Evolutionary conservation across 1,140 invertebrate genomes (phyloP), one percentile per base, ranked within the genome.

Genomic region (Vanessa atalanta): DNA sequence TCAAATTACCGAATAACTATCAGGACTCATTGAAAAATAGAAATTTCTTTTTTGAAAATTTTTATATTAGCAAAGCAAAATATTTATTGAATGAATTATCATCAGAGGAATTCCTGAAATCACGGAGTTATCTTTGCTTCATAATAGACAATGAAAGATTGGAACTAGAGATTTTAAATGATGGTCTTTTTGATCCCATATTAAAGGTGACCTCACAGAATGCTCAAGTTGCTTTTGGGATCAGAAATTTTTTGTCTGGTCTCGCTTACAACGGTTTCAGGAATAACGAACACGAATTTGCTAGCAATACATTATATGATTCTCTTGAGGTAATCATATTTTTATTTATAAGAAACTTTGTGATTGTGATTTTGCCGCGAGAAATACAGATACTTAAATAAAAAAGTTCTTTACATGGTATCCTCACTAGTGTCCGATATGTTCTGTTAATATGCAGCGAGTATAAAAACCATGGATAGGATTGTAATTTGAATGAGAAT

Each of bases 231-330:
- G 84, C 82, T 20, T 74, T 75, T 23, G 66, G 83, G 71, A 76
- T 90, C 8, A 85, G 88, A 37, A 89, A 86, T 65, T 88, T 91
- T 50, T 83, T 87, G 51, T 79, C 84, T 8, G 75, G 80, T 48
- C 15, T 90, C 51, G 66, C 87, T 65, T 78, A 84, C 57, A 71
- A 78, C 63, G 67, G 80, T 65, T 83, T 80, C 23, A 60, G 23
- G 14, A 63, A 43, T 47, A 43, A 70, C 63, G 15, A 65, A 55
- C 31, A 61, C 11, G 57, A 43, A 61, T 61, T 15, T 31, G 14
- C n/a, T 6, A 37, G 57, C 13, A 26, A 37, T 61, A 14, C 23
- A n/a, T 3, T 61, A 37, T 37, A 37, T 31, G 31, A 61, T 12
- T 37, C 26, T 14, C 43, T 61, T 61, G 23, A 61, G 57, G 57